These are phyloP conservation scores for Forbesichthys papilliferus DNA, from an alignment of 2,113 vertebrate genomes.

Conservation along the genomic window DNA sequence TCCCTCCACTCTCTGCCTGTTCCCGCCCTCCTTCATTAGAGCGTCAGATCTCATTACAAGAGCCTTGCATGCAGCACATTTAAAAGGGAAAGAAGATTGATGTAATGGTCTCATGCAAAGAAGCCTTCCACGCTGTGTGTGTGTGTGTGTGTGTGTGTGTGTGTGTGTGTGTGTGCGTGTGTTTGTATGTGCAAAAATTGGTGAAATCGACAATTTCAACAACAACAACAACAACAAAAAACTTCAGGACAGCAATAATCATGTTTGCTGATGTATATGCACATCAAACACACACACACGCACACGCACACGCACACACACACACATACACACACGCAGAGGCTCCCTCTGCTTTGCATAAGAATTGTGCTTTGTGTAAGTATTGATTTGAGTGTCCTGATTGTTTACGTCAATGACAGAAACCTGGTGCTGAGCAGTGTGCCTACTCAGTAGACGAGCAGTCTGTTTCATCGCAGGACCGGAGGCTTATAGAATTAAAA, in stretches of 20 bases:
- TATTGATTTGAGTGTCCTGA: conserved; percentile 16
- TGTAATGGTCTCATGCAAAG: conserved; percentile 57
- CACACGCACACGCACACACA: background rate
- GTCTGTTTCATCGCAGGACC: no score
- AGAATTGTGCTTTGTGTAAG: background rate
- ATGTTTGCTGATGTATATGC: conserved; percentile 18
- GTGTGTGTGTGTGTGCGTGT: conserved; percentile 1
- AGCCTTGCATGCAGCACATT: conserved; percentile 57
- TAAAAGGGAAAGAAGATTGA: conserved; percentile 45
- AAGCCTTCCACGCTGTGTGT: background rate
- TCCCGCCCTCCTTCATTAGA: conserved; percentile 54
- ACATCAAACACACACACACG: conserved; percentile 11
- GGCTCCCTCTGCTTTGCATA: no score
- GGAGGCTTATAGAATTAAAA: no score
- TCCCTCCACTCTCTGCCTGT: background rate
- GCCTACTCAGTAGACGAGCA: background rate
- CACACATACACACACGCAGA: background rate
- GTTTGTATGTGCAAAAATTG: background rate
- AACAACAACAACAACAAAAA: no score
- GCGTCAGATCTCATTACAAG: conserved; percentile 65
- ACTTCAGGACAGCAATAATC: conserved; percentile 4
- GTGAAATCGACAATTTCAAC: background rate
- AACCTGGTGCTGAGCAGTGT: background rate
- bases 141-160: conserved; percentile 7
- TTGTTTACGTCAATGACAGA: conserved; percentile 1